Evolutionary conservation across 2,888 invertebrate species (phyloP).

Genomic region (Coecobrya sp.): DNA sequence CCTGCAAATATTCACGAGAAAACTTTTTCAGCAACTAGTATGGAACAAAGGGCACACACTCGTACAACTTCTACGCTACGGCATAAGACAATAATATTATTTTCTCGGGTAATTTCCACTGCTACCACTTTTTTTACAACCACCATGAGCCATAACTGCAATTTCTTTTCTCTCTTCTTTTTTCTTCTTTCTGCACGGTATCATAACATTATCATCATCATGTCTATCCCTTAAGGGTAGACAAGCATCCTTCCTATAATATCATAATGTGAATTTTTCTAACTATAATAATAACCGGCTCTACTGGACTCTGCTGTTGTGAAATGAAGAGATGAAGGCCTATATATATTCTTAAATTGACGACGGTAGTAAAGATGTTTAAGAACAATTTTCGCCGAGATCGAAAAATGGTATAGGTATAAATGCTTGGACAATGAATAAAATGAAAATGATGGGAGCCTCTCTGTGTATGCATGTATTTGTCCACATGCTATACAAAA

Average conservation of each 20-base stretch:
- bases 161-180: constrained; percentile 30
- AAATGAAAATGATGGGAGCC: not conserved
- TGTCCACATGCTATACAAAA: not conserved
- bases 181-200: not conserved
- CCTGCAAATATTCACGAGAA: constrained; percentile 12
- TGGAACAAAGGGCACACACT: not conserved
- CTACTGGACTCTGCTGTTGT: not conserved
- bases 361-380: not conserved
- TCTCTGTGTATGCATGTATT: not conserved
- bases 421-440: not conserved
- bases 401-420: not conserved
- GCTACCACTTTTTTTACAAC: constrained; percentile 28
- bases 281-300: constrained; percentile 11
- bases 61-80: not conserved
- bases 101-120: constrained; percentile 54
- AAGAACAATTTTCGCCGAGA: constrained; percentile 4
- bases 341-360: not conserved
- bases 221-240: constrained; percentile 35
- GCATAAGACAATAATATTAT: constrained; percentile 52
- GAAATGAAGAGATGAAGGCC: constrained; percentile 3
- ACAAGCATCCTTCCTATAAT: not conserved
- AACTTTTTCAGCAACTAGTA: constrained; percentile 42
- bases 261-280: not conserved
- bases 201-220: constrained; percentile 13
- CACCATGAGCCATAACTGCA: constrained; percentile 19